Evolutionary conservation across 1,140 invertebrate species (phyloP).

Genomic region (Acromyrmex heyeri): DNA sequence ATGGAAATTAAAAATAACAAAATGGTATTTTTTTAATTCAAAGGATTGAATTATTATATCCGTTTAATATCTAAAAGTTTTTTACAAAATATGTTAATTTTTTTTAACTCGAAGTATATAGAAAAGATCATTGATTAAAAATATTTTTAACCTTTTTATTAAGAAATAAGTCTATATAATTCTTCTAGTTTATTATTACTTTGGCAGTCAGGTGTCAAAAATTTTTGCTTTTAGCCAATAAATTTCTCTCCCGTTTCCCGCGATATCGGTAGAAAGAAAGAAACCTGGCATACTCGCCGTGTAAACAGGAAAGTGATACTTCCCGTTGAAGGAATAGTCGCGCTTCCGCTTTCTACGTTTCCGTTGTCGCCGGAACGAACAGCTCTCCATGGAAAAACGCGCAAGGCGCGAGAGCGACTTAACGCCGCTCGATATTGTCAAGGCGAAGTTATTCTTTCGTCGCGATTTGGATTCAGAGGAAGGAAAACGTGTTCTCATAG

Average conservation of each 20-base stretch:
- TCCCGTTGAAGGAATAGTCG: conserved; percentile 48
- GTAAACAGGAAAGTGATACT: conserved; percentile 67
- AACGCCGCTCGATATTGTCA: conserved; percentile 45
- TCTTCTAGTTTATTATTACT: neutral
- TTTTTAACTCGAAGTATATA: neutral
- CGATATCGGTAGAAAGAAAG: conserved; percentile 37
- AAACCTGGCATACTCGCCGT: conserved; percentile 43
- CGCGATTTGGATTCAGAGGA: conserved; percentile 12
- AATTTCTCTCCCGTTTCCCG: conserved; percentile 39
- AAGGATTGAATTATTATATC: too few species aligned
- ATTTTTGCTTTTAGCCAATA: conserved; percentile 15
- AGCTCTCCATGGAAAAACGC: conserved; percentile 30
- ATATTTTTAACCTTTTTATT: neutral
- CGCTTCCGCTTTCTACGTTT: conserved; percentile 56
- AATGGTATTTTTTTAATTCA: too few species aligned
- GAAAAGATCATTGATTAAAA: neutral
- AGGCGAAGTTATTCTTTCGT: conserved; percentile 46
- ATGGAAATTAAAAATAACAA: too few species aligned
- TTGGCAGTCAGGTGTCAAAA: neutral
- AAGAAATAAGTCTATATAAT: neutral
- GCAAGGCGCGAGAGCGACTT: conserved; percentile 42
- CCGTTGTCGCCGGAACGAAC: conserved; percentile 28
- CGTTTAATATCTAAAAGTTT: too few species aligned
- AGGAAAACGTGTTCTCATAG: neutral
- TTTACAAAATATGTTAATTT: too few species aligned